These are phyloP conservation scores for Neocrepidodera transversa DNA, from an alignment of 2,888 invertebrate genomes.

Conservation along the genomic window DNA sequence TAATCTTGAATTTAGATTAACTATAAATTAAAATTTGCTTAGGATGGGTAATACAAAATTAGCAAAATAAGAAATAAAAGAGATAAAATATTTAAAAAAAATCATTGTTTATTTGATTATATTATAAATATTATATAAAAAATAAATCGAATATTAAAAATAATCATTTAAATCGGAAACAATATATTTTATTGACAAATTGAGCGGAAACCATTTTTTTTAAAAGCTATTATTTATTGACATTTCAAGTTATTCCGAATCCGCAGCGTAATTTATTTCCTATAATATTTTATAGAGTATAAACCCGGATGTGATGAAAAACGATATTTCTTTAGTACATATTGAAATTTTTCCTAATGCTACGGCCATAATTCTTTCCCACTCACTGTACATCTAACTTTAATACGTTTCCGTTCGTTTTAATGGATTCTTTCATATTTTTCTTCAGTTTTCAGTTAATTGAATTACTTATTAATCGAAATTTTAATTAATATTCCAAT, in stretches of 20 bases:
- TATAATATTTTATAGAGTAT: slow-evolving; percentile 56
- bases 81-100: no score
- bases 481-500: no score
- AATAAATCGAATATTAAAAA: no score
- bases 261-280: slow-evolving; percentile 54
- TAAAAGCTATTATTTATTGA: slow-evolving; percentile 57
- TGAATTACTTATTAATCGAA: no score
- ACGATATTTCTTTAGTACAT: slow-evolving; percentile 56
- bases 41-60: no score
- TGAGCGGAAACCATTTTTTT: slow-evolving; percentile 44
- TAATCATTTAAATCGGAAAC: no score
- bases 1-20: no score
- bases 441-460: slow-evolving; percentile 1
- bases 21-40: no score
- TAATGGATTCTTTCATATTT: neutral
- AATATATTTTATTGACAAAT: slow-evolving; percentile 16
- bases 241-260: slow-evolving; percentile 54
- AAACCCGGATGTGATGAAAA: slow-evolving; percentile 54
- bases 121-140: no score
- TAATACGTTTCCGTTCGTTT: slow-evolving; percentile 35
- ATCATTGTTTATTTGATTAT: no score
- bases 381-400: slow-evolving; percentile 34
- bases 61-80: no score
- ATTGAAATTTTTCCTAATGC: slow-evolving; percentile 58
- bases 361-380: slow-evolving; percentile 53